Base-by-base conservation (phyloP, 2,113 vertebrate species). In the Morone saxatilis region DNA sequence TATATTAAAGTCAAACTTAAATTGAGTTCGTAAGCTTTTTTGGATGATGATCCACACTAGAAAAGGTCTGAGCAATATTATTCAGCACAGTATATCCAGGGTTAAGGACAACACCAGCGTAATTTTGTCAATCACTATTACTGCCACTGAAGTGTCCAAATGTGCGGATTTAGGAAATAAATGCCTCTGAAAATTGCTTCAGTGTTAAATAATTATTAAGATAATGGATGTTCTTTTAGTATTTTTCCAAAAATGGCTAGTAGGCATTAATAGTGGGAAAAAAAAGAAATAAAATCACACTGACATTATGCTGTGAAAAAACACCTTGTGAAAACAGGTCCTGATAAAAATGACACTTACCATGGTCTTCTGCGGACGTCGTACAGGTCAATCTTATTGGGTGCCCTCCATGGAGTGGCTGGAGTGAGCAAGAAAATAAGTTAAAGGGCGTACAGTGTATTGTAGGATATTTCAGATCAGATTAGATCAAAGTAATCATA, bases 341-440 rank as follows among this genome's bases (percentile, higher is more conserved):
- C 19, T 13, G 38, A 73, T 70, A 20, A 56, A 80, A 31, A 19
- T 1, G 43, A 19, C 53, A 80, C 97, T 97, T 92, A 99, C 98
- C 98, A 99, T 14, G 98, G 98, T 87, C 98, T 96, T 84, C 98
- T 95, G 92, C 98, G 97, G 71, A 99, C 98, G 0, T 99, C 98
- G 0, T 99, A 99, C 84, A 99, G 96, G 95, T 99, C 98, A 5
- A 99, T 99, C 96, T 99, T 99, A 86, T 99, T 98, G 86, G 97
- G 97, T 1, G 97, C 97, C 93, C 96, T 96, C 98, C 98, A 99
- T 0, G 97, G 97, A 62, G 98, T 97, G 77, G 98, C 98, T 99
- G 94, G 7, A 78, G 71, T 86, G 72, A 65, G 63, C 63, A 78
- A 76, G 51, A 81, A 86, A 89, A 89, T 43, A 86, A 80, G 67